A percentile compares a stretch with the other conserved stretches of the same genome.
These are phyloP conservation scores for Phalera bucephala DNA, from an alignment of 2,888 invertebrate species.

Conservation along the genomic window DNA sequence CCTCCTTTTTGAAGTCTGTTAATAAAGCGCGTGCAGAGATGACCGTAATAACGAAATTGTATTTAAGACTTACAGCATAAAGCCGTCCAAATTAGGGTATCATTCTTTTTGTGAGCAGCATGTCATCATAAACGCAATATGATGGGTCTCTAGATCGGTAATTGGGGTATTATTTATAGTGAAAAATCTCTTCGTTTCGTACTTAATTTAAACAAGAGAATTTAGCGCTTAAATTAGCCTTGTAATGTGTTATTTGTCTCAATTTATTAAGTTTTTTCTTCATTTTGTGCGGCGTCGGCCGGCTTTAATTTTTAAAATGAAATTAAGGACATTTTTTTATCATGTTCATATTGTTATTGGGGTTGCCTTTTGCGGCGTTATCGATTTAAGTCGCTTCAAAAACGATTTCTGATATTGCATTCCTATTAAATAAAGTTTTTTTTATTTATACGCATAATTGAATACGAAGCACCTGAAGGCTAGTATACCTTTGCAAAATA, in stretches of 20 bases:
- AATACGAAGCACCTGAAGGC: too few species aligned
- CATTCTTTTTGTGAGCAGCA: constrained; percentile 54
- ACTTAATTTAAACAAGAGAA: constrained; percentile 55
- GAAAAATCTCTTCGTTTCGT: constrained; percentile 47
- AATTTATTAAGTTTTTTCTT: constrained; percentile 22
- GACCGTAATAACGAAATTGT: too few species aligned
- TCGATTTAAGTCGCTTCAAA: constrained; percentile 2
- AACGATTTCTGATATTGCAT: too few species aligned
- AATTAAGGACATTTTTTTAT: constrained; percentile 19
- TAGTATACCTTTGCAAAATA: too few species aligned
- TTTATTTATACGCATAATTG: too few species aligned
- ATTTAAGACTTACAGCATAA: constrained; percentile 24
- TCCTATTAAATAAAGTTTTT: too few species aligned
- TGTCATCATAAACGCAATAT: constrained; percentile 59
- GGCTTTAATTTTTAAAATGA: constrained; percentile 11
- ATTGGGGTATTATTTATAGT: constrained; percentile 58
- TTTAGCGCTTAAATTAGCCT: constrained; percentile 49
- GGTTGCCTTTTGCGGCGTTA: constrained; percentile 3
- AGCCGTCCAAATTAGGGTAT: constrained; percentile 46
- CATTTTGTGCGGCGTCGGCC: constrained; percentile 6
- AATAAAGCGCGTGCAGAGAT: too few species aligned
- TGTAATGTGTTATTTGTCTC: constrained; percentile 37
- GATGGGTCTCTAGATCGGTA: constrained; percentile 43
- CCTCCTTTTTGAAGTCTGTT: too few species aligned
- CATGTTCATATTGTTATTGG: constrained; percentile 10